Evolutionary conservation across 1,140 invertebrate genomes (phyloP).

Genomic region (Melipona quadrifasciata): DNA sequence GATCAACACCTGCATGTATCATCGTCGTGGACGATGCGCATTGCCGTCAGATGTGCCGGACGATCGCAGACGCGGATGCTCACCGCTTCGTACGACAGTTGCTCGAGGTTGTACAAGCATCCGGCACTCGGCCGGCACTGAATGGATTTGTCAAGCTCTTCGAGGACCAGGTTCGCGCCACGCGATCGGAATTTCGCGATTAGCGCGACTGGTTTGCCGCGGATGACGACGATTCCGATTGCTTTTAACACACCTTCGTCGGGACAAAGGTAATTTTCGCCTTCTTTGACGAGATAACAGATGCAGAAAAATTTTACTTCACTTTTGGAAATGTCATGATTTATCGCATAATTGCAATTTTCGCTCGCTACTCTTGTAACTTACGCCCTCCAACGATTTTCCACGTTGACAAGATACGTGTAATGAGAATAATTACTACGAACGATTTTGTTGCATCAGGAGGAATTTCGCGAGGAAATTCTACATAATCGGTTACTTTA

Average conservation of each 20-base stretch:
- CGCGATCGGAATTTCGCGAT: background rate
- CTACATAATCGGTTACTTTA: no score
- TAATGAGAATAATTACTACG: no score
- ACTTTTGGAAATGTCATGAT: no score
- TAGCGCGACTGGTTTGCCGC: background rate
- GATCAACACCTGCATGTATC: constrained; percentile 62
- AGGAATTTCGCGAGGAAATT: no score
- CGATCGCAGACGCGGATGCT: constrained; percentile 29
- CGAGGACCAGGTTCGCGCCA: background rate
- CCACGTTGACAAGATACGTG: no score
- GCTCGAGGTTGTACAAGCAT: constrained; percentile 10
- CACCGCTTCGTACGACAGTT: background rate
- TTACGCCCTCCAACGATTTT: no score
- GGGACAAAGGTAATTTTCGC: no score
- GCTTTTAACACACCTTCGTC: background rate
- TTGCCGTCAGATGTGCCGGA: constrained; percentile 32
- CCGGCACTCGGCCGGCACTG: background rate
- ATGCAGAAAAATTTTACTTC: no score
- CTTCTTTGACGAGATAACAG: no score
- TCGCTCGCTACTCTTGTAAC: no score
- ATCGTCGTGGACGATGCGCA: constrained; percentile 39
- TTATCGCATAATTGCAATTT: no score
- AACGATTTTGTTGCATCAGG: no score
- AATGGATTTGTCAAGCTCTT: constrained; percentile 4
- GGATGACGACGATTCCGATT: background rate